A percentile compares a stretch with the other conserved stretches of the same genome.
Evolutionary conservation across 2,888 invertebrate species (phyloP).

Genomic region (Chloroclysta siterata): DNA sequence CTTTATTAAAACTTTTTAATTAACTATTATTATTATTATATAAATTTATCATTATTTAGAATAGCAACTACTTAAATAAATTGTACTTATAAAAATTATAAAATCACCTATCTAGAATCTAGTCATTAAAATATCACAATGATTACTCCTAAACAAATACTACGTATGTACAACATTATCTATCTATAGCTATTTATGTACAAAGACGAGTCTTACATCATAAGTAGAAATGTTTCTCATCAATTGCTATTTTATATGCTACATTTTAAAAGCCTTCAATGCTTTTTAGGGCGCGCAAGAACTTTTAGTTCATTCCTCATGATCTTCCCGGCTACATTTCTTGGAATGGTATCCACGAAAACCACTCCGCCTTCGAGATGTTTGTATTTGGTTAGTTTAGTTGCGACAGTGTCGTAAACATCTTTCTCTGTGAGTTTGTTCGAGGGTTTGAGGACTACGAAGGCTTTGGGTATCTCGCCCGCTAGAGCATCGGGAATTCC

Average conservation of each 20-base stretch:
- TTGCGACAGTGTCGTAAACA: constrained; percentile 83
- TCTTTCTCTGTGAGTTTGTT: constrained; percentile 83
- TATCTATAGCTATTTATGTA: constrained; percentile 31
- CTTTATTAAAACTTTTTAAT: not conserved
- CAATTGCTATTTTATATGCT: not conserved
- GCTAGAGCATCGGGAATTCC: constrained; percentile 88
- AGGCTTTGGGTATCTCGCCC: constrained; percentile 91
- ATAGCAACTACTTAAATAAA: not conserved
- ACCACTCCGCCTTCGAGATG: constrained; percentile 88
- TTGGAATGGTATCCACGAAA: constrained; percentile 89
- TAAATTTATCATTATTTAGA: not conserved
- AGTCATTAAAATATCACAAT: constrained; percentile 40
- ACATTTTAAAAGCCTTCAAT: constrained; percentile 25
- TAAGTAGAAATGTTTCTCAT: not conserved
- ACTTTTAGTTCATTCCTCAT: constrained; percentile 88
- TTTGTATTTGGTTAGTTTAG: constrained; percentile 90
- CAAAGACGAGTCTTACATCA: constrained; percentile 19
- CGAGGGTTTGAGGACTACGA: constrained; percentile 86
- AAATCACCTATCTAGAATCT: constrained; percentile 22
- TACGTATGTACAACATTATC: constrained; percentile 37
- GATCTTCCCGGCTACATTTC: constrained; percentile 91
- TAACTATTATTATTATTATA: not conserved
- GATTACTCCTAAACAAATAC: constrained; percentile 39
- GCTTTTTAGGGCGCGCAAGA: constrained; percentile 55
- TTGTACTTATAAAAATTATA: constrained; percentile 26